Evolutionary conservation across 2,888 invertebrate genomes (phyloP), one percentile per base, ranked within the genome.

Genomic region (Hybos culiciformis): DNA sequence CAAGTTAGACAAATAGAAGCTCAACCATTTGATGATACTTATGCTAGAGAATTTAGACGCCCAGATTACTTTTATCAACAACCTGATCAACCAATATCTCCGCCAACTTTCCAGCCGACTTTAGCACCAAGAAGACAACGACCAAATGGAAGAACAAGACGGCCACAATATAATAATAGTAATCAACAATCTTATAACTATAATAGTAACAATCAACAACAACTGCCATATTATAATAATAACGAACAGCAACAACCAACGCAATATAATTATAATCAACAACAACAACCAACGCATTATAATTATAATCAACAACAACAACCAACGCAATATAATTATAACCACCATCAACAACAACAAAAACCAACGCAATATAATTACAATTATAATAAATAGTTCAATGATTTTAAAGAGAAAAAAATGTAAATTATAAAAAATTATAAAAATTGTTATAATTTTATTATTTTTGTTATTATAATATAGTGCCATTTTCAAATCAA

Each of bases 1-100:
- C 54, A 55, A 39, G 57, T 57, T 14, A 53, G 20, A 21, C 14
- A 52, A 37, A 49, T 56, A 7, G 53, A 50, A 18, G 55, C 56
- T 17, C 45, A 44, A 20, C 17, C 41, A 5, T 45, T 50, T 2
- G 45, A 50, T 26, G 46, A 44, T 19, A 47, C 51, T 15, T 36
- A 49, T 21, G 55, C 54, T n/a, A 47, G 43, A 5, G 53, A 54
- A 23, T 51, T 53, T 24, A 54, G 56, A 41, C 50, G 59, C 15
- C 32, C 32, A 15, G n/a, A n/a, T n/a, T n/a, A n/a, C n/a, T n/a
- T n/a, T 19, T 50, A 51, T 21, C 39, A 47, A 33, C 53, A 55
- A 19, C 52, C 51, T 14, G 46, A 50, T 8, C 48, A 42, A 7
- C 51, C 50, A 17, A 49, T 47, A n/a, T 46, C 48, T 24, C 48